Conservation (phyloP, 2,888 invertebrate genomes). For the Cephus pulcher region DNA sequence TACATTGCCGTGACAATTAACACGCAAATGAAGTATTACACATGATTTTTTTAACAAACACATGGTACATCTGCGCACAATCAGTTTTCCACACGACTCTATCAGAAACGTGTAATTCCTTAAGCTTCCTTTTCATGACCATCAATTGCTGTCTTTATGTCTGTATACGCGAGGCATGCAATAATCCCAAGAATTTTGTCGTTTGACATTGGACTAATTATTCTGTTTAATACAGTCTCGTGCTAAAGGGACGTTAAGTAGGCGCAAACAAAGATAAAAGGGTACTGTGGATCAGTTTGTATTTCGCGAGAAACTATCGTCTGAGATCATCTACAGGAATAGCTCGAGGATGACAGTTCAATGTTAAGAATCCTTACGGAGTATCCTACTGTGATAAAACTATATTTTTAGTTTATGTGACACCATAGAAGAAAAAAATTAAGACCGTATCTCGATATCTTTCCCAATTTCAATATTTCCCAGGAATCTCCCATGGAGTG, state of each 20-base stretch:
- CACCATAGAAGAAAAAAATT: not conserved
- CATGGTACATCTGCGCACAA: not conserved
- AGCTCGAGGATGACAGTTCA: not conserved
- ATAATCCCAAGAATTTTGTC: not conserved
- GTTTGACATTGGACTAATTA: not conserved
- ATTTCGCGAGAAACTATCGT: not conserved
- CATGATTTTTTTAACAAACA: constrained; percentile 44
- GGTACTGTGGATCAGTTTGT: not conserved
- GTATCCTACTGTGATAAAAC: not conserved
- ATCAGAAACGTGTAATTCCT: not conserved
- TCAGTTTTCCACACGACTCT: not conserved
- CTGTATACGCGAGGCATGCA: not conserved
- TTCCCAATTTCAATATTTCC: not conserved
- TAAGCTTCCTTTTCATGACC: not conserved
- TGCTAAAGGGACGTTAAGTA: not conserved
- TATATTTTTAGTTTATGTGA: not conserved
- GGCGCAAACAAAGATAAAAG: not conserved
- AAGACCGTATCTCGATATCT: not conserved
- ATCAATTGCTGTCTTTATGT: not conserved
- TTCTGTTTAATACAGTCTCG: not conserved
- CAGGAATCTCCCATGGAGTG: not conserved
- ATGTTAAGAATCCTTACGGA: not conserved
- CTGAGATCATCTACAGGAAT: not conserved
- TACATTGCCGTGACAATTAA: constrained; percentile 49
- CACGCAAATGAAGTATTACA: constrained; percentile 60